Percentiles rank a stretch among this genome's conserved stretches.
Conservation (phyloP, 1,140 invertebrate genomes). For the Physella acuta region DNA sequence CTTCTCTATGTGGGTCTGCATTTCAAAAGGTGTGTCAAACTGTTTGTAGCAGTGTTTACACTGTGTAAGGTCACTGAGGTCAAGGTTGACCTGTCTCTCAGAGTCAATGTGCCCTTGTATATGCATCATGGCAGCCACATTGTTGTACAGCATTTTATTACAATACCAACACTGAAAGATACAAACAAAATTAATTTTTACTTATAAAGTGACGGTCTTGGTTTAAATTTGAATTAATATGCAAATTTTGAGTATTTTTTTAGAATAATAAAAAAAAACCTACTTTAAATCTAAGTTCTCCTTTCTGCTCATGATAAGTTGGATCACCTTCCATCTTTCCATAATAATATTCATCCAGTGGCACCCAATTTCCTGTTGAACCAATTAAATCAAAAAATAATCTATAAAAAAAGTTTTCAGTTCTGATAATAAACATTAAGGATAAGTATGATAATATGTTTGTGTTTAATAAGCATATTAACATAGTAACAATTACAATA, state of each 20-base stretch:
- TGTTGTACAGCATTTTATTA: conserved; percentile 60
- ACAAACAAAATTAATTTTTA: conserved; percentile 49
- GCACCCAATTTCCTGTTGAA: conserved; percentile 38
- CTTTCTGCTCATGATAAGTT: conserved; percentile 48
- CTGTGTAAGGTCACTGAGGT: conserved; percentile 59
- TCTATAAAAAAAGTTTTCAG: no score
- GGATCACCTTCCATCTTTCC: conserved; percentile 56
- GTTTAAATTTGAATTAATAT: no score
- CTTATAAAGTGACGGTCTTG: conserved; percentile 25
- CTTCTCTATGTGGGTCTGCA: conserved; percentile 61
- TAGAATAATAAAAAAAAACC: no score
- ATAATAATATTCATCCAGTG: conserved; percentile 60
- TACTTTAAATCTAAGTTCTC: conserved; percentile 58
- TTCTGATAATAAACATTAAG: no score
- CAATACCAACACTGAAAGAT: conserved; percentile 58
- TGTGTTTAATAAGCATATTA: no score
- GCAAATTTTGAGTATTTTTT: no score
- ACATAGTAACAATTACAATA: no score
- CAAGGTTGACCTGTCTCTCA: conserved; percentile 57
- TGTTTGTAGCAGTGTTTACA: conserved; percentile 61
- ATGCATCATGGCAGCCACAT: conserved; percentile 59
- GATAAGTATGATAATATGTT: no score
- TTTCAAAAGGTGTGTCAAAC: conserved; percentile 60
- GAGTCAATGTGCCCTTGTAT: conserved; percentile 58
- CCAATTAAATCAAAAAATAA: no score